These are phyloP conservation scores for Amazona ochrocephala DNA, from an alignment of 2,797 vertebrate genomes.

Conservation along the genomic window DNA sequence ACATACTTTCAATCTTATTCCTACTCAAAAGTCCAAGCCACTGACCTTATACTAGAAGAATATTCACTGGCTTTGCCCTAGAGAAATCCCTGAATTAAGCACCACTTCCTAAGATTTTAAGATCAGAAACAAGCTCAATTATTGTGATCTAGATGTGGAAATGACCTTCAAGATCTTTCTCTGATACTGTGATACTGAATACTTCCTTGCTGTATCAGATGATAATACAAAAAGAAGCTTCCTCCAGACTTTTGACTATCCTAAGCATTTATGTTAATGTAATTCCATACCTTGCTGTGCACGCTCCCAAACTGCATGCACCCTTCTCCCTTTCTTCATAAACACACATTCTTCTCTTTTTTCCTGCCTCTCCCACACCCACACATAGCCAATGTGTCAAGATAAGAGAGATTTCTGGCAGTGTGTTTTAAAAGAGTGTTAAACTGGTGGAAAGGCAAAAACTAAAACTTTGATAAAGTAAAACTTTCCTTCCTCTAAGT, in stretches of 20 bases:
- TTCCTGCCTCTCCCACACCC: not conserved
- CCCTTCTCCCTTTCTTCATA: not conserved
- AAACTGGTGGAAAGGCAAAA: not conserved
- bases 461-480: not conserved
- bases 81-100: not conserved
- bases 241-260: not conserved
- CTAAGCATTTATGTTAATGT: not conserved
- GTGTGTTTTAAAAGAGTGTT: not conserved
- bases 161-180: not conserved
- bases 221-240: not conserved
- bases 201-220: not conserved
- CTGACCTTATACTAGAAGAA: not conserved
- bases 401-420: not conserved
- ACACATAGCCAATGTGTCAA: not conserved
- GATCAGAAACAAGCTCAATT: not conserved
- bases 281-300: not conserved
- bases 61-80: not conserved
- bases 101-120: not conserved
- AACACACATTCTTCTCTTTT: not conserved
- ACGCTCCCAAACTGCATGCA: not conserved
- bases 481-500: not conserved
- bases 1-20: fast-evolving
- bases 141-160: not conserved
- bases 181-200: not conserved
- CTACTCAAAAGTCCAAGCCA: not conserved